Percentiles rank a stretch among this genome's conserved stretches.
Evolutionary conservation across 2,113 vertebrate species (phyloP).

Genomic region (Panthera uncia): DNA sequence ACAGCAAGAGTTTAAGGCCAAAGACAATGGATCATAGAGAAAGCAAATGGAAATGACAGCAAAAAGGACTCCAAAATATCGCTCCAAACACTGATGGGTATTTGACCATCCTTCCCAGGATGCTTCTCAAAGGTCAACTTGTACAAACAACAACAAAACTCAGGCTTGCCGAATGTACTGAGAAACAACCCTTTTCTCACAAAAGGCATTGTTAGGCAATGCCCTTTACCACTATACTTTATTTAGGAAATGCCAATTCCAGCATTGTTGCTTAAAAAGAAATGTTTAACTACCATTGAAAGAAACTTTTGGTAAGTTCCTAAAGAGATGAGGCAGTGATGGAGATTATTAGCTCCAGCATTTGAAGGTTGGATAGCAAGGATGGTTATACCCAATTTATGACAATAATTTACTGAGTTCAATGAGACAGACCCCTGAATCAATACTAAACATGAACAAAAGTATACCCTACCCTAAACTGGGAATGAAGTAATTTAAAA

Average conservation of each 20-base stretch:
- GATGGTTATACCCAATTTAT: not conserved
- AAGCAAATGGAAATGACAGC: not conserved
- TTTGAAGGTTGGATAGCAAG: not conserved
- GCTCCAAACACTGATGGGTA: not conserved
- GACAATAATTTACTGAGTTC: slow-evolving; percentile 13
- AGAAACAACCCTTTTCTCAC: not conserved
- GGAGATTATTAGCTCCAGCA: not conserved
- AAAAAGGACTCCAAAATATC: not conserved
- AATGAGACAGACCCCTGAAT: not conserved
- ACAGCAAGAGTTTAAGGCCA: not conserved
- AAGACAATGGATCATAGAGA: not conserved
- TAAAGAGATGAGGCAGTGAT: not conserved
- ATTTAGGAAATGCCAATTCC: not conserved
- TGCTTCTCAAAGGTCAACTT: not conserved
- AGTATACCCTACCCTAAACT: not conserved
- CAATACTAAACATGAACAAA: not conserved
- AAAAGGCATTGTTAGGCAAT: not conserved
- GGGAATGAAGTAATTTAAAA: not conserved
- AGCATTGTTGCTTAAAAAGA: slow-evolving; percentile 47
- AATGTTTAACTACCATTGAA: slow-evolving; percentile 31
- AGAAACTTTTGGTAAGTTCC: not conserved
- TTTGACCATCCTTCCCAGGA: not conserved
- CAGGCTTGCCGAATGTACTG: not conserved
- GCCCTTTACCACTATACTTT: not conserved
- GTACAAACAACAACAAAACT: not conserved